Percentiles rank a stretch among this genome's conserved stretches.
phyloP scores from a whole-genome alignment of 2,888 invertebrate genomes.

The Watsonalla binaria region DNA sequence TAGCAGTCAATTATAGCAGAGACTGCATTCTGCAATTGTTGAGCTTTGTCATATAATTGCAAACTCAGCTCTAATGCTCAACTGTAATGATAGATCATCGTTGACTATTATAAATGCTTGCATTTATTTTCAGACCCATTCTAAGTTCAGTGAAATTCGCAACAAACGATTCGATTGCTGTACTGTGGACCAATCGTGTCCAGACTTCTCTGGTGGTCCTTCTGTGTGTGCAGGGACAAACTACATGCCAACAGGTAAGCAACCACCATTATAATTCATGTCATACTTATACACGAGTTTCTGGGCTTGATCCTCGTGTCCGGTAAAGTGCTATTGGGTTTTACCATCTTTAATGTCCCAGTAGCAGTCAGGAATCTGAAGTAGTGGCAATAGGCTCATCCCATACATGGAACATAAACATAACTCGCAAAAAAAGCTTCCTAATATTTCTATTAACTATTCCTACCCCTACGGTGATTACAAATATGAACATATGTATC shows the following conservation, averaged over 20 bases:
- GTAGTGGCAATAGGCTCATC: no score
- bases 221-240: conserved; percentile 75
- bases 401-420: no score
- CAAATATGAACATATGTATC: neutral
- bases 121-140: conserved; percentile 68
- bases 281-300: no score
- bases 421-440: no score
- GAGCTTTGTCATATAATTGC: no score
- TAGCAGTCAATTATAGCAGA: no score
- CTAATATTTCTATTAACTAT: neutral
- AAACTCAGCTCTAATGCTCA: neutral
- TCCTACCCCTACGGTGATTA: neutral
- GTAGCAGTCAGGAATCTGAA: no score
- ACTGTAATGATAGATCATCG: neutral
- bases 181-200: conserved; percentile 93
- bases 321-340: no score
- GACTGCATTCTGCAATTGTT: no score
- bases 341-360: no score
- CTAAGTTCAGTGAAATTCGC: conserved; percentile 88
- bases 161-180: conserved; percentile 81
- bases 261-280: no score
- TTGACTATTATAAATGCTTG: neutral
- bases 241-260: conserved; percentile 43
- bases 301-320: no score
- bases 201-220: conserved; percentile 83